Base-by-base conservation (phyloP, 2,113 vertebrate genomes). In the Lycaon pictus region DNA sequence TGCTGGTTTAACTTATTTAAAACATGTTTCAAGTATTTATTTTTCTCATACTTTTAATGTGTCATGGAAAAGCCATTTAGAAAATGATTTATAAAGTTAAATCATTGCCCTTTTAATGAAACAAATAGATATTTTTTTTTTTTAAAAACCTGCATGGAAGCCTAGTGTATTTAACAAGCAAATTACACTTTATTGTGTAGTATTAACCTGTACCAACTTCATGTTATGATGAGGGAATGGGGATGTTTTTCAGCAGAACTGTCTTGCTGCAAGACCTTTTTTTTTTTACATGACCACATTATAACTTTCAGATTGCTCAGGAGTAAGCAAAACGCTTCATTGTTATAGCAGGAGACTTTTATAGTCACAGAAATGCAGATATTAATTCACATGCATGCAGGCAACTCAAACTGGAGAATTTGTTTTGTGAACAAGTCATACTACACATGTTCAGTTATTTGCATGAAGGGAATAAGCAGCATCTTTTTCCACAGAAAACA, bases 1-100 rank as follows among this genome's bases (percentile, higher is more conserved):
- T 88, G 51, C 81, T 94, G 27, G 32, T 83, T 96, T 97, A 96
- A 96, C 76, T 97, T 97, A 97, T 90, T 95, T 90, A 90, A 96
- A 95, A 97, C 22, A 82, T 60, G 48, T 96, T 96, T 88, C 58
- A 80, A 84, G 88, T 97, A 88, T 97, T 96, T 96, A 95, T 92
- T 97, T 97, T 93, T 91, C 29, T 90, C 81, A 56, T 85, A 82
- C 53, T 88, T 98, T 90, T 88, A 95, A 56, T 95, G 37, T 95
- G 60, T 96, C 53, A 76, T 86, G 60, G 91, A 95, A 93, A 90
- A 69, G 37, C 23, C 63, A 95, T 80, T 83, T 93, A 92, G 83
- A 95, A 96, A 85, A 94, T 89, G 77, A 94, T 91, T 72, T 95
- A 97, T 96, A 91, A 69, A 35, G 43, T 94, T 93, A 95, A 58